These are phyloP conservation scores for Gastracanthus pulcherrimus DNA, from an alignment of 2,888 invertebrate genomes.

Conservation along the genomic window DNA sequence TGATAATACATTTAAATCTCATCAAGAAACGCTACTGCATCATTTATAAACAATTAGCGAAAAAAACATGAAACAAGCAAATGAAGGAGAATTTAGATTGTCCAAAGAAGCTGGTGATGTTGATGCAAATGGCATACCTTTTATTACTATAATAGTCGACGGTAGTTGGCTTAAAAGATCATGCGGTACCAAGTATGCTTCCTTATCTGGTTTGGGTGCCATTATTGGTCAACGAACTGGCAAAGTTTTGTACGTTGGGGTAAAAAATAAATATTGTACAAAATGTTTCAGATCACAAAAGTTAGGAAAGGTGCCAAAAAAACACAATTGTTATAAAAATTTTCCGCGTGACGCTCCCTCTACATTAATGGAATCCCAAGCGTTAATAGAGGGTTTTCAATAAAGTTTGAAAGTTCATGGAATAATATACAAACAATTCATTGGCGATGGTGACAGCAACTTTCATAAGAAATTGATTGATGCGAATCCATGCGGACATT, in stretches of 20 bases:
- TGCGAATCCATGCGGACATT: constrained; percentile 17
- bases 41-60: not conserved
- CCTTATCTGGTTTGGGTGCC: constrained; percentile 48
- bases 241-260: constrained; percentile 62
- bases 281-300: constrained; percentile 34
- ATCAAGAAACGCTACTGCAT: not conserved
- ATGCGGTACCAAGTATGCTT: constrained; percentile 50
- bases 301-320: not conserved
- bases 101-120: constrained; percentile 4
- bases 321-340: constrained; percentile 58
- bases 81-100: not conserved
- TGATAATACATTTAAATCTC: constrained; percentile 13
- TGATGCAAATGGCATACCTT: constrained; percentile 13
- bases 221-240: constrained; percentile 33
- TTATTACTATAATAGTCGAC: not conserved
- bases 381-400: constrained; percentile 47
- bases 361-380: constrained; percentile 62
- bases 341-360: constrained; percentile 54
- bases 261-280: constrained; percentile 64
- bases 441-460: constrained; percentile 47
- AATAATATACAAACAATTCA: constrained; percentile 28
- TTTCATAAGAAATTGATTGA: constrained; percentile 11
- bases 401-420: constrained; percentile 27
- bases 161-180: constrained; percentile 44
- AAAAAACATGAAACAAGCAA: not conserved